A percentile compares a stretch with the other conserved stretches of the same genome.
These are phyloP conservation scores for Gymnogyps californianus DNA, from an alignment of 2,113 vertebrate genomes.

Conservation along the genomic window DNA sequence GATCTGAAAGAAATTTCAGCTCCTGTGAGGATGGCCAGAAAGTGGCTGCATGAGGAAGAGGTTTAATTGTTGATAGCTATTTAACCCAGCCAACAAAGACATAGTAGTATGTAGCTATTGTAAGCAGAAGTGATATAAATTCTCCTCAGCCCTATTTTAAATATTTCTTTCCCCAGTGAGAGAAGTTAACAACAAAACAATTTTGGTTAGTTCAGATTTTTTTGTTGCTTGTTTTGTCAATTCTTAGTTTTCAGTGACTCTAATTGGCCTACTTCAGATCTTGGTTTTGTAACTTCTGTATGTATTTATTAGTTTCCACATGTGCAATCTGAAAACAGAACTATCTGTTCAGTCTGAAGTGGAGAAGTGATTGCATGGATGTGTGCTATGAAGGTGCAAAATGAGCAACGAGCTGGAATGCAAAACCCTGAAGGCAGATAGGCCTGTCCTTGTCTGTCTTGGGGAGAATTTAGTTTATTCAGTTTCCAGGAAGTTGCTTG, in stretches of 20 bases:
- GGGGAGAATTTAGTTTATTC: background rate
- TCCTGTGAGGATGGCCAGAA: background rate
- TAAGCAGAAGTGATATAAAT: background rate
- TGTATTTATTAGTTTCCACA: background rate
- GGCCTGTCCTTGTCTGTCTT: background rate
- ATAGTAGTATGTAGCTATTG: rapidly evolving
- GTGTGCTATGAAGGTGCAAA: background rate
- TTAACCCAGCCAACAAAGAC: background rate
- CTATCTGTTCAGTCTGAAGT: background rate
- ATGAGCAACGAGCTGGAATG: background rate
- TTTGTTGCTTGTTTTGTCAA: background rate
- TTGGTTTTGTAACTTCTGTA: background rate
- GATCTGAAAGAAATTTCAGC: background rate
- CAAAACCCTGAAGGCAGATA: background rate
- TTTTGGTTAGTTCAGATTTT: background rate
- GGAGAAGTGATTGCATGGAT: background rate
- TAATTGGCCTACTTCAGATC: background rate
- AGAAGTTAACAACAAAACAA: background rate
- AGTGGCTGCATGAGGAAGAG: background rate
- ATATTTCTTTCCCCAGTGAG: background rate
- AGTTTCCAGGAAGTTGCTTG: background rate
- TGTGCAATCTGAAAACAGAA: background rate
- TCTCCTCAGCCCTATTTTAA: background rate
- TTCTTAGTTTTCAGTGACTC: background rate
- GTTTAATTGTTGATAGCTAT: background rate